Evolutionary conservation across 2,888 invertebrate species (phyloP), one percentile per base, ranked within the genome.

Genomic region (Shargacucullia verbasci): DNA sequence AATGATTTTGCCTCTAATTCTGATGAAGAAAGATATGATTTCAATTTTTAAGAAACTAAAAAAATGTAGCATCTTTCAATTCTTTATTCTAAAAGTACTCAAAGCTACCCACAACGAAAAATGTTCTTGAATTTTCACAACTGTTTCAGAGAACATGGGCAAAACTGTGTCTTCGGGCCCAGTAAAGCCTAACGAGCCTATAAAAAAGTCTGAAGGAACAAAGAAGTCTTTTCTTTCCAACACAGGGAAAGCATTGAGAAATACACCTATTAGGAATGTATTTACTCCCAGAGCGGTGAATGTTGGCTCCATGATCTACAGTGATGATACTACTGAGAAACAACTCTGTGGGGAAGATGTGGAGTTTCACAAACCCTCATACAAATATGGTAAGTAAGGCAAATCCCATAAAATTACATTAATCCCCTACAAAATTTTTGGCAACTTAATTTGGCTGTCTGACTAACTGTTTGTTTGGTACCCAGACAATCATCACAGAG

Each of bases 191-290:
- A 90, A 89, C 39, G 91, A 90, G 49, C 89, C 92, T 0, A 38
- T 86, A 1, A 91, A 92, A 65, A 91, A 89, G 59, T 72, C 76
- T 1, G 82, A 83, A 11, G 87, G 86, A 12, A 65, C 72, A 0
- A 93, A 93, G 61, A 92, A 92, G 61, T 88, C 92, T 0, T 93
- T 92, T 54, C 76, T 92, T 0, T 84, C 85, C 0, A 92, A 93
- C 60, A 84, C 85, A 0, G 92, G 92, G 4, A 89, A 89, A 76
- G 88, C 90, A 0, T 50, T 92, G 4, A 87, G 86, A 57, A 86
- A 82, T 55, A 93, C 92, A 8, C 92, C 92, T 4, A 71, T 77
- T 2, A 77, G 89, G 12, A 83, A 86, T 49, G 85, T 81, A 1
- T 90, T 90, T 56, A 86, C 90, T 6, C 91, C 92, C 0, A 81